phyloP scores from a whole-genome alignment of 2,797 vertebrate species.

The Botia almorhae region DNA sequence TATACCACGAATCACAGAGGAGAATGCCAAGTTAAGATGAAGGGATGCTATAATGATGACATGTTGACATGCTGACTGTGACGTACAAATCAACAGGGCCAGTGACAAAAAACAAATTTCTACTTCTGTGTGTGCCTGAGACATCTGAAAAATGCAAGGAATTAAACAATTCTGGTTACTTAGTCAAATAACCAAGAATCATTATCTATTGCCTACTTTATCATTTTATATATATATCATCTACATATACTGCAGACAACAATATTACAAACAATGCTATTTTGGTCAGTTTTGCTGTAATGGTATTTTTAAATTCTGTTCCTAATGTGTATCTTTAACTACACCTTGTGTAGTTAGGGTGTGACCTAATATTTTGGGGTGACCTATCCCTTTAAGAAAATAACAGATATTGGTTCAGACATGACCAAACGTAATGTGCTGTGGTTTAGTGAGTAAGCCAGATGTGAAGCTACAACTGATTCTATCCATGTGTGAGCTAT shows the following conservation, averaged over 20 bases:
- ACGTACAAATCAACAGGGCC: not conserved
- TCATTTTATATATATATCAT: too few relatives aligned
- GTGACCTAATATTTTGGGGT: not conserved
- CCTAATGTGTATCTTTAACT: not conserved
- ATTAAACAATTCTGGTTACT: not conserved
- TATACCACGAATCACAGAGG: not conserved
- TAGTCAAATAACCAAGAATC: not conserved
- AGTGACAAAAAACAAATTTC: not conserved
- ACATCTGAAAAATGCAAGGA: not conserved
- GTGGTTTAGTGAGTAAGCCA: not conserved
- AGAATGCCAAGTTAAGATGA: conserved; percentile 50
- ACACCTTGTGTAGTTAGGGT: too few relatives aligned
- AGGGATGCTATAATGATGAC: conserved; percentile 1
- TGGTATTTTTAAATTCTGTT: too few relatives aligned
- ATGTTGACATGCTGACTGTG: conserved; percentile 7
- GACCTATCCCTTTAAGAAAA: not conserved
- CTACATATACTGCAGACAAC: too few relatives aligned
- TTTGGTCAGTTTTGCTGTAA: too few relatives aligned
- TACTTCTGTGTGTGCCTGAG: not conserved
- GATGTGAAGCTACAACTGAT: not conserved
- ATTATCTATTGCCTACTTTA: not conserved
- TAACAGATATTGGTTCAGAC: not conserved
- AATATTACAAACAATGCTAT: too few relatives aligned
- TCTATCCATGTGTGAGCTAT: not conserved
- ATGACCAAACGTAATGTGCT: not conserved